Percentiles rank a stretch among this genome's conserved stretches.
Evolutionary conservation across 1,140 invertebrate species (phyloP).

Genomic region (Drosophila nigrodunni): DNA sequence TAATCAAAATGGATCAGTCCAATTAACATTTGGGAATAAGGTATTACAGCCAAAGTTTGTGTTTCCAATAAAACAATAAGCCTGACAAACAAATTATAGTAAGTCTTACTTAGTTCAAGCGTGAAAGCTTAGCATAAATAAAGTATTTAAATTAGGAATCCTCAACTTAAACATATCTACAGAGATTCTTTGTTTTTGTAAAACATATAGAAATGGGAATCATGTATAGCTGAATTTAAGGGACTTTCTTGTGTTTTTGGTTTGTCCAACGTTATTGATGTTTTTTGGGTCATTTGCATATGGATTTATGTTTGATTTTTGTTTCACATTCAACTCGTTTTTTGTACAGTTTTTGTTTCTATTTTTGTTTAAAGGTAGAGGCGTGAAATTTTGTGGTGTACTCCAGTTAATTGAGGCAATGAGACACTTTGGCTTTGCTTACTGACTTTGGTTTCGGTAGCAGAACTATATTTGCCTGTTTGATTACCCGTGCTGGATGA

Average conservation of each 20-base stretch:
- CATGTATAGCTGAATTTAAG: background rate
- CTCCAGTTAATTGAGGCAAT: slow-evolving; percentile 76
- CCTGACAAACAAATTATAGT: too few species aligned
- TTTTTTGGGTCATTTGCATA: slow-evolving; percentile 16
- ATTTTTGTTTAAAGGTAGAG: slow-evolving; percentile 20
- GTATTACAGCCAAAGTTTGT: background rate
- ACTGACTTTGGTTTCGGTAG: slow-evolving; percentile 95
- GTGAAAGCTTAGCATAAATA: background rate
- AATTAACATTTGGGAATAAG: background rate
- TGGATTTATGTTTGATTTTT: slow-evolving; percentile 22
- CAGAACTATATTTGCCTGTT: slow-evolving; percentile 84
- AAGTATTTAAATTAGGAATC: too few species aligned
- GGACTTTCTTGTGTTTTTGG: background rate
- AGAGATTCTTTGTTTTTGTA: too few species aligned
- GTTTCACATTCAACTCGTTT: slow-evolving; percentile 47
- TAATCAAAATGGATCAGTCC: background rate
- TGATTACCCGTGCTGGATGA: slow-evolving; percentile 83
- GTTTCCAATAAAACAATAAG: too few species aligned
- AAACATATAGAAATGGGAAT: too few species aligned
- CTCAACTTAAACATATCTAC: too few species aligned
- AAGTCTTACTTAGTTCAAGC: background rate
- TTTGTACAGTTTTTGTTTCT: background rate
- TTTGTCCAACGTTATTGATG: slow-evolving; percentile 14
- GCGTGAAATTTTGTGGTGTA: slow-evolving; percentile 77
- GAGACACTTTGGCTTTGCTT: slow-evolving; percentile 90